Percentiles rank a stretch among this genome's conserved stretches.
Conservation (phyloP, 2,113 vertebrate species). For the Callipepla californica region DNA sequence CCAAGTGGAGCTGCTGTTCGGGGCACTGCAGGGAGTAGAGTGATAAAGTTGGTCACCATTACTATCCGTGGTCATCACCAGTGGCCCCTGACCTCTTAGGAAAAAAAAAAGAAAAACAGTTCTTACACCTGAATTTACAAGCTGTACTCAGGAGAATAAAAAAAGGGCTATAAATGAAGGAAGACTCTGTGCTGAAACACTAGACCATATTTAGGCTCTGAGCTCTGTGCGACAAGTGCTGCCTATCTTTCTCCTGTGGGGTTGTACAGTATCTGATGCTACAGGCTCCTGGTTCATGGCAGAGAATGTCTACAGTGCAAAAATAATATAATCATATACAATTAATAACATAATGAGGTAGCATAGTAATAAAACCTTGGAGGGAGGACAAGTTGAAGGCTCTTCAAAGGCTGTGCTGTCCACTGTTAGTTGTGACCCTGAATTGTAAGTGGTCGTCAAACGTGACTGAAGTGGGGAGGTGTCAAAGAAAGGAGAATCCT, state of each 20-base stretch:
- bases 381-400: not conserved
- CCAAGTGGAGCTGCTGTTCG: not conserved
- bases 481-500: not conserved
- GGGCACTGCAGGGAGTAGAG: not conserved
- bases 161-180: not conserved
- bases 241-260: not conserved
- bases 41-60: not conserved
- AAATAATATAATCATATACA: constrained; percentile 34
- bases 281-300: not conserved
- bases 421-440: not conserved
- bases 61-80: not conserved
- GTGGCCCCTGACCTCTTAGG: not conserved
- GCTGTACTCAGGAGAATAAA: not conserved
- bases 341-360: constrained; percentile 15
- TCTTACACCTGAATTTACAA: not conserved
- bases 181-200: not conserved
- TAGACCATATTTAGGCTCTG: not conserved
- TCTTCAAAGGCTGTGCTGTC: not conserved
- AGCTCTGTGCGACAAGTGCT: not conserved
- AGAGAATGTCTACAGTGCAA: not conserved
- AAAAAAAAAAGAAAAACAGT: not conserved
- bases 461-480: not conserved
- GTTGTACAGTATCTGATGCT: not conserved
- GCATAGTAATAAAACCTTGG: constrained; percentile 22
- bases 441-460: not conserved